A percentile compares a stretch with the other conserved stretches of the same genome.
These are phyloP conservation scores for Prunella strophiata DNA, from an alignment of 2,797 vertebrate genomes.

Conservation along the genomic window DNA sequence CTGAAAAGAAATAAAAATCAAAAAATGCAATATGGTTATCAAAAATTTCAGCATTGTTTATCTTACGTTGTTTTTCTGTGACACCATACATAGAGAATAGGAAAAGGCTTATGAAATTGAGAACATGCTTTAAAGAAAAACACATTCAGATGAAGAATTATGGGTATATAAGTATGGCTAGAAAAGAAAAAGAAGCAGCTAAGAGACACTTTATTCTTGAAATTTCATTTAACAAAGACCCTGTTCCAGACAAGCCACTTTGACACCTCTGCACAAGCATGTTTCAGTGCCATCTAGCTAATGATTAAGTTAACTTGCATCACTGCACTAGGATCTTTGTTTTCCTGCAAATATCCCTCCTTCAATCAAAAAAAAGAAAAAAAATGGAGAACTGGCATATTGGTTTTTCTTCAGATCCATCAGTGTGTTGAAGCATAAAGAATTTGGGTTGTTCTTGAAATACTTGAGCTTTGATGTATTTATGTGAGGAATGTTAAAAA, in stretches of 20 bases:
- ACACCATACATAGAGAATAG: not conserved
- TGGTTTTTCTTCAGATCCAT: not conserved
- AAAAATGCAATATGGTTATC: not conserved
- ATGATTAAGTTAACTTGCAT: not conserved
- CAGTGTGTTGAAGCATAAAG: not conserved
- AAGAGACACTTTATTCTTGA: not conserved
- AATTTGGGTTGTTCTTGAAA: not conserved
- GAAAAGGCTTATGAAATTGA: not conserved
- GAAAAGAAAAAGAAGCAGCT: not conserved
- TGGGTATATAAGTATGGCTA: not conserved
- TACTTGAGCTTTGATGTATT: slow-evolving; percentile 9
- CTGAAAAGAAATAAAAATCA: not conserved
- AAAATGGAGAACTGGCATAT: not conserved
- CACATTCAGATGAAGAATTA: not conserved
- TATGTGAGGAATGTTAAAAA: slow-evolving; percentile 41
- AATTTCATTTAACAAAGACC: slow-evolving; percentile 1
- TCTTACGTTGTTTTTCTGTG: not conserved
- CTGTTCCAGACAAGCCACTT: not conserved
- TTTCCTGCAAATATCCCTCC: not conserved
- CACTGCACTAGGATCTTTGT: not conserved
- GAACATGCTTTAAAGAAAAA: not conserved
- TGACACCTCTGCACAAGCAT: not conserved
- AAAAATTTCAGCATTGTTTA: not conserved
- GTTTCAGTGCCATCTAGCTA: slow-evolving; percentile 55
- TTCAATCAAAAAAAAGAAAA: not conserved